Evolutionary conservation across 2,113 vertebrate genomes (phyloP).

Genomic region (Triplophysa siluroides): DNA sequence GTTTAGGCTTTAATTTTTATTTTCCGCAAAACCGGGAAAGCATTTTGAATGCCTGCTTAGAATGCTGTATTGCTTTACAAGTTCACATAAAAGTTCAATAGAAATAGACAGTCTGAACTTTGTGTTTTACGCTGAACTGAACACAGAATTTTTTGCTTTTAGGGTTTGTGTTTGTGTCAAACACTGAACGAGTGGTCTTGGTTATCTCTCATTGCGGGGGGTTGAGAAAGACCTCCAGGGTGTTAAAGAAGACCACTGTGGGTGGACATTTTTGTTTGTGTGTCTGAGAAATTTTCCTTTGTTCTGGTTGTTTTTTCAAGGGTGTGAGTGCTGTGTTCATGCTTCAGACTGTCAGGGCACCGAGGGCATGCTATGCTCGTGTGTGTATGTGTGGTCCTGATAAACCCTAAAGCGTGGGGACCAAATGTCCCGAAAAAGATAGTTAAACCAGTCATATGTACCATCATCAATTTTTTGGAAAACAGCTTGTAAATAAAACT

Average conservation of each 20-base stretch:
- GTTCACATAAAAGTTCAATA: too few relatives aligned
- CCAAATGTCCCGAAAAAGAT: too few relatives aligned
- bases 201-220: background rate
- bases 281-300: conserved; percentile 46
- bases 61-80: too few relatives aligned
- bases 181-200: conserved; percentile 13
- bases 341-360: conserved; percentile 13
- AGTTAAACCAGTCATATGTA: too few relatives aligned
- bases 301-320: conserved; percentile 47
- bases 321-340: conserved; percentile 30
- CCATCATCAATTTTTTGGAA: too few relatives aligned
- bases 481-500: too few relatives aligned
- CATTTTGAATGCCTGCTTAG: too few relatives aligned
- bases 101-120: background rate
- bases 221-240: background rate
- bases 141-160: background rate
- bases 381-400: too few relatives aligned
- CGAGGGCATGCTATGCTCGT: conserved; percentile 7
- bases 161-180: conserved; percentile 34
- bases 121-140: background rate
- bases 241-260: conserved; percentile 40
- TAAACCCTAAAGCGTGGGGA: too few relatives aligned
- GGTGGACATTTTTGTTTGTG: conserved; percentile 27
- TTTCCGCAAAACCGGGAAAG: too few relatives aligned
- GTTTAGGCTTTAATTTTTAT: too few relatives aligned